phyloP scores from a whole-genome alignment of 2,888 invertebrate genomes.

The Xanthorhoe designata region DNA sequence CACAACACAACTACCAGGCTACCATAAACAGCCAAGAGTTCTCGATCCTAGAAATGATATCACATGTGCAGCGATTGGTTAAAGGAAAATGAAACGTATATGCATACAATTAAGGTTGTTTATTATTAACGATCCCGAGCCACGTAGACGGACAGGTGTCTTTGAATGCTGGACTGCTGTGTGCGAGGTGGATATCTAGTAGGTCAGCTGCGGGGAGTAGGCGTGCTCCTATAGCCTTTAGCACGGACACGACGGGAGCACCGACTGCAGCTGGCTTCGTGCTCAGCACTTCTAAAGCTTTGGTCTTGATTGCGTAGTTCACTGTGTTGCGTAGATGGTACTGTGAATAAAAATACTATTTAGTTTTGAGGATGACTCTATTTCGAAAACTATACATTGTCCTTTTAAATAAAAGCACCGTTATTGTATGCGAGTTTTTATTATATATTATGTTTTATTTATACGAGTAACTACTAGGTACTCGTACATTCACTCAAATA shows the following conservation, averaged over 20 bases:
- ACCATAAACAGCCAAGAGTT: slow-evolving; percentile 14
- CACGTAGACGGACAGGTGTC: slow-evolving; percentile 72
- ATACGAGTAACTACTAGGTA: no score
- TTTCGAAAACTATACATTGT: not conserved
- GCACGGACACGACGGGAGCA: slow-evolving; percentile 64
- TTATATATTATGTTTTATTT: no score
- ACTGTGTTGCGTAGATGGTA: slow-evolving; percentile 72
- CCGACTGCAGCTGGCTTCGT: slow-evolving; percentile 73
- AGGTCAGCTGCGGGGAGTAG: slow-evolving; percentile 71
- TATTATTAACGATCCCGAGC: slow-evolving; percentile 77
- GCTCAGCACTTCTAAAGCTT: slow-evolving; percentile 59
- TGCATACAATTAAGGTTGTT: slow-evolving; percentile 49
- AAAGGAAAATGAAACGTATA: slow-evolving; percentile 1
- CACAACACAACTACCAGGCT: slow-evolving; percentile 14
- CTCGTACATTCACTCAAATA: no score
- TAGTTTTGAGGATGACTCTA: not conserved
- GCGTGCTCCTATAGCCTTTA: slow-evolving; percentile 64
- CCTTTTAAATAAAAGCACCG: no score
- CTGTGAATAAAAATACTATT: slow-evolving; percentile 47
- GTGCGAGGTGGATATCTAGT: slow-evolving; percentile 71
- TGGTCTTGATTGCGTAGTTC: slow-evolving; percentile 66
- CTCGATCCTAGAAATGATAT: no score
- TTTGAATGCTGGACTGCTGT: slow-evolving; percentile 73
- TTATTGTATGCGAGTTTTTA: no score
- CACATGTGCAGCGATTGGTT: not conserved